Base-by-base conservation (phyloP, 2,888 invertebrate genomes). In the Lasioglossum marginatum region DNA sequence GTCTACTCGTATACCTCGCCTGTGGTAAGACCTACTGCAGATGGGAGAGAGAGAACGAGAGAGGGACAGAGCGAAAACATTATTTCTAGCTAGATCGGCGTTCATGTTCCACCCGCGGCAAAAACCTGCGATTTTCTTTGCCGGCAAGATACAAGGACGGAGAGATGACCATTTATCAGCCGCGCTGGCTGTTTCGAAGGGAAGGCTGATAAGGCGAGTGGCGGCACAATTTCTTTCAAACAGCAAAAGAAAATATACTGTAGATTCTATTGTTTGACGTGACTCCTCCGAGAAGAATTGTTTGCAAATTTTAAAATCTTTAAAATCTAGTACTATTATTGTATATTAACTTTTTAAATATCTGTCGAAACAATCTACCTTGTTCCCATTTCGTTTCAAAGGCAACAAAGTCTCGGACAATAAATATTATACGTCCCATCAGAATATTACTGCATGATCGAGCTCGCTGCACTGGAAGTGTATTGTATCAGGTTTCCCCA, bases 91-190 rank as follows among this genome's bases (percentile, higher is more conserved):
- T 31, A 63, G 70, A 79, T 48, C 71, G 23, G 68, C 66, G 63
- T 27, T 27, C 63, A 16, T 31, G 63, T 63, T n/a, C 14, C 63
- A 27, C 31, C 63, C 6, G 2, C 31, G 34, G 34, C 34, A 81
- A 79, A 85, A 82, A 85, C 14, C 37, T 31, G 77, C 60, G 71
- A 71, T 70, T 68, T 80, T 82, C 79, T 87, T 87, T 48, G 31
- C 31, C 68, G 10, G 40, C 52, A 43, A 81, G 85, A 81, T 83
- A 81, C 79, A 82, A 70, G 70, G 82, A 81, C 81, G 82, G 31
- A 60, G 63, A 72, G 81, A 82, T 81, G 75, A 70, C 80, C 90
- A 90, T 90, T 90, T 90, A 90, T 90, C 90, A 90, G 88, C 40
- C 73, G 70, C 12, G 60, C 45, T 43, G 76, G 84, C 84, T 83